These are phyloP conservation scores for Oreochromis aureus DNA, from an alignment of 2,113 vertebrate genomes.

Conservation along the genomic window DNA sequence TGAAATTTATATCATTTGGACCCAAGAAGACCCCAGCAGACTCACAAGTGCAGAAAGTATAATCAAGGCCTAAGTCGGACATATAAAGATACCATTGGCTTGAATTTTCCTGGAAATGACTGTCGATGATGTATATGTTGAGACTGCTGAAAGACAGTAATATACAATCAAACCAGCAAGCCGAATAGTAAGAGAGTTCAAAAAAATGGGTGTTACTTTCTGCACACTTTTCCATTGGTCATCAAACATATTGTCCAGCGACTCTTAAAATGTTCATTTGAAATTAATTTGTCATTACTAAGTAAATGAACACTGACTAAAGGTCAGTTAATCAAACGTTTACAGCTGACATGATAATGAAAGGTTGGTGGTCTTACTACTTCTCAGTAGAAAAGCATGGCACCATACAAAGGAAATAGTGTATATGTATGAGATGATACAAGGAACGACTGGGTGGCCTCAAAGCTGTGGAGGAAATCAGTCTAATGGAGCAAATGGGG, in stretches of 20 bases:
- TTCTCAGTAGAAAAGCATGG: neutral
- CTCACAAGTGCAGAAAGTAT: neutral
- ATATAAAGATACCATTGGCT: neutral
- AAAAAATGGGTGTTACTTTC: neutral
- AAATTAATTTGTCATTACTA: neutral
- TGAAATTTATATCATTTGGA: neutral
- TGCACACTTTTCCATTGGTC: neutral
- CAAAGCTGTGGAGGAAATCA: neutral
- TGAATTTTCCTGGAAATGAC: neutral
- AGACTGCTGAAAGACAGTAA: neutral
- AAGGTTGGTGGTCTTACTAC: neutral
- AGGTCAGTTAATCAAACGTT: neutral
- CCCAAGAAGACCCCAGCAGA: neutral
- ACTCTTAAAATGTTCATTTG: neutral
- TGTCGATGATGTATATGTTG: neutral
- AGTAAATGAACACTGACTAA: neutral
- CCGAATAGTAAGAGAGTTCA: neutral
- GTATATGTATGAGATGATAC: neutral
- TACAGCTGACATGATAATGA: neutral
- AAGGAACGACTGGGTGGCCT: neutral
- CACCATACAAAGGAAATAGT: neutral
- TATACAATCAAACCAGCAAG: neutral
- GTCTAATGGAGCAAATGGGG: conserved; percentile 4
- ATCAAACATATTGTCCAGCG: neutral
- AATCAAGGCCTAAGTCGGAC: neutral